Evolutionary conservation across 92 coral and sea anemone species (phyloP), one percentile per base, ranked within the genome.

Genomic region (Virgularia gustaviana): DNA sequence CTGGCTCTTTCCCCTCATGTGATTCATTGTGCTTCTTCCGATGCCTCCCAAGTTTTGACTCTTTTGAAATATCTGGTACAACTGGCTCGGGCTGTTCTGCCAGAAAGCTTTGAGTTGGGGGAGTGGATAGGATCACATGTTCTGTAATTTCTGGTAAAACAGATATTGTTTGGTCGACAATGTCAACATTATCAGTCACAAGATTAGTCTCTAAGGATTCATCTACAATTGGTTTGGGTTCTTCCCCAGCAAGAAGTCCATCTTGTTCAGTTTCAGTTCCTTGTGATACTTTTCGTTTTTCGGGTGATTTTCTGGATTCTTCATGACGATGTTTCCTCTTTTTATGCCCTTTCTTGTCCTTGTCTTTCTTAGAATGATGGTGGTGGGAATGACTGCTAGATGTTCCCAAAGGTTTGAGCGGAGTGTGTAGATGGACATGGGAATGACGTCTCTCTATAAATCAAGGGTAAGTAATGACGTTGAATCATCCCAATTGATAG

Each of bases 381-480:
- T 67, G 74, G 53, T 67, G 74, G 20, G 74, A 67, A 36, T 44
- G 56, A 16, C 58, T 15, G 13, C 58, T 52, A 8, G 58, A 52
- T 7, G 58, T 6, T 9, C 58, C 31, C 29, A 52, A 16, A 7
- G 75, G 75, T 68, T 68, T 68, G 27, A 68, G 75, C 6, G 75
- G 75, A 11, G 75, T 49, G 61, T 68, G 61, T 20, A 68, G 36
- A 34, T 68, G 75, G 9, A 68, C 75, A 49, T 68, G 75, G n/a
- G 43, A 30, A 61, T 68, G 75, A 35, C 75, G 75, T 49, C 51
- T 68, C n/a, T 68, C 75, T 68, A 20, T 8, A 35, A 18, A 3
- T 12, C 29, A 66, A n/a, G n/a, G n/a, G n/a, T n/a, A n/a, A n/a
- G n/a, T n/a, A n/a, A n/a, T n/a, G n/a, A n/a, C n/a, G n/a, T n/a